Evolutionary conservation across 2,888 invertebrate species (phyloP).

Genomic region (Smittia sp.): DNA sequence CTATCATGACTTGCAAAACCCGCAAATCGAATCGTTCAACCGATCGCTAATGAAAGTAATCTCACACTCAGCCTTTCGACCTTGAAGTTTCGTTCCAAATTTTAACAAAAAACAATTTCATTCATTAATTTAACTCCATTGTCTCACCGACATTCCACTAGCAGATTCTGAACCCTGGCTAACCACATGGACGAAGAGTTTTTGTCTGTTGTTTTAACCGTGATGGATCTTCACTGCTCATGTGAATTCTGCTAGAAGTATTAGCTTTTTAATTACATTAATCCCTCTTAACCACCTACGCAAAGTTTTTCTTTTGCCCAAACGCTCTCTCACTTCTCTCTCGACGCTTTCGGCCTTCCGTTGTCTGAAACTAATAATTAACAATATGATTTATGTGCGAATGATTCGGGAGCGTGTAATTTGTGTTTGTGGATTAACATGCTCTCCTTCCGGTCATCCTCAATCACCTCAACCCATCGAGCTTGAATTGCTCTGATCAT

Average conservation of each 20-base stretch:
- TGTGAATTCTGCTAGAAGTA: not conserved
- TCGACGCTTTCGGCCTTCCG: not conserved
- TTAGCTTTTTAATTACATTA: constrained; percentile 21
- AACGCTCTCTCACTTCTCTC: not conserved
- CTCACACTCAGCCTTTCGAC: too few relatives aligned
- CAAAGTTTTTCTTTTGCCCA: not conserved
- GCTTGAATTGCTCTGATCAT: not conserved
- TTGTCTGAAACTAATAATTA: constrained; percentile 25
- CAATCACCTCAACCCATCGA: not conserved
- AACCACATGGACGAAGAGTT: not conserved
- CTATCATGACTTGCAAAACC: too few relatives aligned
- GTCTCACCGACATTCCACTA: too few relatives aligned
- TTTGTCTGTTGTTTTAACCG: not conserved
- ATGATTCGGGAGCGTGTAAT: not conserved
- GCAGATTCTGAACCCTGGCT: not conserved
- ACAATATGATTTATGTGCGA: constrained; percentile 28
- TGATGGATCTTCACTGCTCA: not conserved
- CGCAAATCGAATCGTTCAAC: too few relatives aligned
- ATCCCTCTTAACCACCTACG: not conserved
- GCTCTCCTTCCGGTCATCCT: not conserved
- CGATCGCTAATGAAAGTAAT: too few relatives aligned
- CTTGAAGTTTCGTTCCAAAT: too few relatives aligned
- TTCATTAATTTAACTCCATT: too few relatives aligned
- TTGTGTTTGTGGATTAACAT: not conserved
- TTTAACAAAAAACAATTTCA: too few relatives aligned